These are phyloP conservation scores for Corella eumyota DNA, from an alignment of 23 tunicate genomes.

Conservation along the genomic window DNA sequence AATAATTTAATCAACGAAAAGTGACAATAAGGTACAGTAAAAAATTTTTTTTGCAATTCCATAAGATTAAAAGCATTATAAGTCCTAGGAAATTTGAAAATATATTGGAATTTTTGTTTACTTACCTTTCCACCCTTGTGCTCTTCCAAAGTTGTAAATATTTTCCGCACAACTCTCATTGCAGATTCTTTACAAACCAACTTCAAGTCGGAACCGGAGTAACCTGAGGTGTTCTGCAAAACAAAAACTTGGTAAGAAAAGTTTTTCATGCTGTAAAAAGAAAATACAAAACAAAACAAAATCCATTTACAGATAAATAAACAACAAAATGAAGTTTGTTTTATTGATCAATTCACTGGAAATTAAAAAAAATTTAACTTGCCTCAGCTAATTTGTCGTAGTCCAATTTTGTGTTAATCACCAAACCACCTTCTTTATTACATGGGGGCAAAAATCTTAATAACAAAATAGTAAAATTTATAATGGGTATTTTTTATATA, in stretches of 20 bases:
- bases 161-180: slow-evolving; percentile 89
- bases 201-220: slow-evolving; percentile 87
- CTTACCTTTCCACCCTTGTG: slow-evolving; percentile 72
- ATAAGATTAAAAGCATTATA: not conserved
- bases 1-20: not conserved
- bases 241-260: not conserved
- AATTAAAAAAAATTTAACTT: too few relatives aligned
- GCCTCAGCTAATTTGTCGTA: slow-evolving; percentile 74
- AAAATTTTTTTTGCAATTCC: too few relatives aligned
- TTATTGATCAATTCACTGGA: too few relatives aligned
- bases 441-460: slow-evolving; percentile 79
- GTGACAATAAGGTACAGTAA: too few relatives aligned
- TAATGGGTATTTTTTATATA: not conserved
- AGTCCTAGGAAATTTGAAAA: too few relatives aligned
- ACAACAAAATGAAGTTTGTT: too few relatives aligned
- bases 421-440: slow-evolving; percentile 80
- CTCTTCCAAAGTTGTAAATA: slow-evolving; percentile 69
- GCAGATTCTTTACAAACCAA: slow-evolving; percentile 93
- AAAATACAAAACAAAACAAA: too few relatives aligned
- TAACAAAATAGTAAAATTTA: too few relatives aligned
- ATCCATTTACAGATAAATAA: too few relatives aligned
- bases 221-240: slow-evolving; percentile 62
- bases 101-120: not conserved
- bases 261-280: too few relatives aligned
- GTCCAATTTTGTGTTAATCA: slow-evolving; percentile 73